Conservation (phyloP, 1,140 invertebrate species). For the Pseudomyrmex cubaensis region DNA sequence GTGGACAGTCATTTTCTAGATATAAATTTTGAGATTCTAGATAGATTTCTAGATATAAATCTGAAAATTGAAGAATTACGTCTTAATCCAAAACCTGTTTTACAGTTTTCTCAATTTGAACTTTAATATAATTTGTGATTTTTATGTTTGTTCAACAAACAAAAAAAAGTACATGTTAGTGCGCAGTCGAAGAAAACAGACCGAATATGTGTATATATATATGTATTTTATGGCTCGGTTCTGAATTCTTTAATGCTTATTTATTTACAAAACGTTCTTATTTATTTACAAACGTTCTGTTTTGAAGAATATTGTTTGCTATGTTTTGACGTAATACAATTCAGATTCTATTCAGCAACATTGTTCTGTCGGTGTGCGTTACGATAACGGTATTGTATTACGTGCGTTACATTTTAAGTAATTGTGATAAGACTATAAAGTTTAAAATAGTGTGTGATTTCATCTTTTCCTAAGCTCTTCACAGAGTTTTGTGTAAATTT, state of each 20-base stretch:
- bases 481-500: background rate
- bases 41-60: too few species aligned
- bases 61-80: background rate
- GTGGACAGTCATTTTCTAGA: too few species aligned
- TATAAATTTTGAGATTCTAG: too few species aligned
- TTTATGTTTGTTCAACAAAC: background rate
- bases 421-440: background rate
- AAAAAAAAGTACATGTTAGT: slow-evolving; percentile 11
- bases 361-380: background rate
- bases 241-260: slow-evolving; percentile 29
- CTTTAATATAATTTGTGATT: background rate
- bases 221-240: slow-evolving; percentile 35
- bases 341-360: background rate
- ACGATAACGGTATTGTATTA: background rate
- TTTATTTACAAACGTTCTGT: background rate
- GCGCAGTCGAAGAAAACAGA: slow-evolving; percentile 31
- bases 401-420: background rate
- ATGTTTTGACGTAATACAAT: background rate
- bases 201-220: slow-evolving; percentile 4
- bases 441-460: slow-evolving; percentile 26
- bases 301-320: too few species aligned
- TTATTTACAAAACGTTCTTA: slow-evolving; percentile 20
- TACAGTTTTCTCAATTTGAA: background rate
- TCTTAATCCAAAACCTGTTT: background rate
- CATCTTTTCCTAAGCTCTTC: background rate